Conservation (phyloP, 2,888 invertebrate genomes). For the Trissonchulus sp. region DNA sequence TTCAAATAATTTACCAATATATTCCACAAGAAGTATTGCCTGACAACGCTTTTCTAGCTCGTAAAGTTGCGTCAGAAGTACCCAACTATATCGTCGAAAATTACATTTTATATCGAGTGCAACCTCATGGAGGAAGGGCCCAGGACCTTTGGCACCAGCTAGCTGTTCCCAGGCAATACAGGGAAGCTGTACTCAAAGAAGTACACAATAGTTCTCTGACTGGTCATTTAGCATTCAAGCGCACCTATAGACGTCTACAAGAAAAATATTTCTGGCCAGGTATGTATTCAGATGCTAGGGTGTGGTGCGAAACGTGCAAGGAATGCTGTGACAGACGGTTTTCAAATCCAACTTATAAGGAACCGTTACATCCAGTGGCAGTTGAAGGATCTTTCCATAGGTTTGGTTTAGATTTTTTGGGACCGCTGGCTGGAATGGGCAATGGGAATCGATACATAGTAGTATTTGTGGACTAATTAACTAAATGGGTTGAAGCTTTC, state of each 20-base stretch:
- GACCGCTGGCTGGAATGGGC: slow-evolving; percentile 35
- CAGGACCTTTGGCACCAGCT: too few species aligned
- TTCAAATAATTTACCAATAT: too few species aligned
- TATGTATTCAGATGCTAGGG: slow-evolving; percentile 31
- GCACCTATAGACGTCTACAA: slow-evolving; percentile 30
- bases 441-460: slow-evolving; percentile 38
- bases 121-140: too few species aligned
- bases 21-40: too few species aligned
- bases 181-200: neutral
- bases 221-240: slow-evolving; percentile 37
- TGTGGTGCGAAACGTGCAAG: slow-evolving; percentile 32
- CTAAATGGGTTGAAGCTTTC: slow-evolving; percentile 38
- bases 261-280: slow-evolving; percentile 35
- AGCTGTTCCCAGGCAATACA: too few species aligned
- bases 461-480: slow-evolving; percentile 34
- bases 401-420: slow-evolving; percentile 37
- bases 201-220: slow-evolving; percentile 28
- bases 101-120: too few species aligned
- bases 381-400: slow-evolving; percentile 38
- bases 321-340: slow-evolving; percentile 33
- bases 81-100: too few species aligned
- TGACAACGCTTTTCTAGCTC: too few species aligned
- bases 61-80: too few species aligned
- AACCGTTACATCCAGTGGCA: slow-evolving; percentile 25
- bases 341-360: neutral